Percentiles rank a stretch among this genome's conserved stretches.
Conservation (phyloP, 2,797 vertebrate genomes). For the Pteronotus mesoamericanus region DNA sequence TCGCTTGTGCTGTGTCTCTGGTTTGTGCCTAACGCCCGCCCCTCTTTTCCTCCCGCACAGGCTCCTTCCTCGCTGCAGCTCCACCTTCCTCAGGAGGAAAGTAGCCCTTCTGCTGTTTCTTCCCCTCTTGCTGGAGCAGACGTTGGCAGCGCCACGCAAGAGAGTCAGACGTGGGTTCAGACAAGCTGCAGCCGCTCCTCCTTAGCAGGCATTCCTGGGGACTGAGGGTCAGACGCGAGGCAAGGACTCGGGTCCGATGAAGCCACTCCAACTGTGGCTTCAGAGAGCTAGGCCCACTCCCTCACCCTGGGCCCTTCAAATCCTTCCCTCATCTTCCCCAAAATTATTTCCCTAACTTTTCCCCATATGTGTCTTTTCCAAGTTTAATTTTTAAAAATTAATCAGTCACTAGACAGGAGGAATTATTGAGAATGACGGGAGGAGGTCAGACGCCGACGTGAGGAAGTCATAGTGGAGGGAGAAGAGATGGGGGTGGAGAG, state of each 20-base stretch:
- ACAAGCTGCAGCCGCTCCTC: background rate
- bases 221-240: background rate
- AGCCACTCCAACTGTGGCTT: background rate
- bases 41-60: background rate
- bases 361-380: background rate
- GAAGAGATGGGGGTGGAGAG: background rate
- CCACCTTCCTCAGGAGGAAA: background rate
- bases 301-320: background rate
- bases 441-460: background rate
- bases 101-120: constrained; percentile 33
- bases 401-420: background rate
- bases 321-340: background rate
- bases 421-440: background rate
- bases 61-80: background rate
- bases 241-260: background rate
- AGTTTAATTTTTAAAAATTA: background rate
- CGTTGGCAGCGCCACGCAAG: accelerated
- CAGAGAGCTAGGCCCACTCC: background rate
- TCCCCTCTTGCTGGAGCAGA: constrained; percentile 20
- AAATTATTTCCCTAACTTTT: background rate
- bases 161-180: constrained; percentile 1
- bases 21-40: background rate
- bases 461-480: background rate
- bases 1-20: background rate
- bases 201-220: background rate